These are phyloP conservation scores for Chaetoderma sp. DNA, from an alignment of 2,888 invertebrate genomes.

Conservation along the genomic window DNA sequence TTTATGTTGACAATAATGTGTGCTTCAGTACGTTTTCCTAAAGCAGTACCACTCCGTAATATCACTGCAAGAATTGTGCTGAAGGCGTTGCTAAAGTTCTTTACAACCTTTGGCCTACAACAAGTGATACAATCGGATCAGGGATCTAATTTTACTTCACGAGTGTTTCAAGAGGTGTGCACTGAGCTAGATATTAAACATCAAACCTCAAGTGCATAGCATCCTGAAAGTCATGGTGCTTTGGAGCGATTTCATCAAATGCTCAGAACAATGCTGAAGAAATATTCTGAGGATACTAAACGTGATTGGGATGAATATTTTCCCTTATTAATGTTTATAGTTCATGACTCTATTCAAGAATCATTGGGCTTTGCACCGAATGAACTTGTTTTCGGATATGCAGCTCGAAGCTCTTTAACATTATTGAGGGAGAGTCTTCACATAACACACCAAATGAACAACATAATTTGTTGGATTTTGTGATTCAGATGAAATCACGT, in stretches of 20 bases:
- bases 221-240: slow-evolving; percentile 14
- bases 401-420: slow-evolving; percentile 4
- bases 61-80: not conserved
- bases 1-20: slow-evolving; percentile 23
- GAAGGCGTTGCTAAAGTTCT: slow-evolving; percentile 4
- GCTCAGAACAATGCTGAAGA: not conserved
- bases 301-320: not conserved
- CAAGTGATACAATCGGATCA: slow-evolving; percentile 17
- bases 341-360: not conserved
- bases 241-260: not conserved
- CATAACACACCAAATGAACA: too few relatives aligned
- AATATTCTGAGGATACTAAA: not conserved
- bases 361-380: not conserved
- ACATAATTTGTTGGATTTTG: too few relatives aligned
- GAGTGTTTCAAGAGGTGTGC: slow-evolving; percentile 12
- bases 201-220: slow-evolving; percentile 6
- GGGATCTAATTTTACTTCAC: slow-evolving; percentile 14
- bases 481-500: too few relatives aligned
- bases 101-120: slow-evolving; percentile 13
- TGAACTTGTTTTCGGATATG: slow-evolving; percentile 8
- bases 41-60: slow-evolving; percentile 17
- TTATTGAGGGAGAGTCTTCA: not conserved
- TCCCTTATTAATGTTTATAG: not conserved
- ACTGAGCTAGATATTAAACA: slow-evolving; percentile 16
- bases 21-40: slow-evolving; percentile 13